These are phyloP conservation scores for Neoaliturus tenellus DNA, from an alignment of 2,888 invertebrate genomes.

Conservation along the genomic window DNA sequence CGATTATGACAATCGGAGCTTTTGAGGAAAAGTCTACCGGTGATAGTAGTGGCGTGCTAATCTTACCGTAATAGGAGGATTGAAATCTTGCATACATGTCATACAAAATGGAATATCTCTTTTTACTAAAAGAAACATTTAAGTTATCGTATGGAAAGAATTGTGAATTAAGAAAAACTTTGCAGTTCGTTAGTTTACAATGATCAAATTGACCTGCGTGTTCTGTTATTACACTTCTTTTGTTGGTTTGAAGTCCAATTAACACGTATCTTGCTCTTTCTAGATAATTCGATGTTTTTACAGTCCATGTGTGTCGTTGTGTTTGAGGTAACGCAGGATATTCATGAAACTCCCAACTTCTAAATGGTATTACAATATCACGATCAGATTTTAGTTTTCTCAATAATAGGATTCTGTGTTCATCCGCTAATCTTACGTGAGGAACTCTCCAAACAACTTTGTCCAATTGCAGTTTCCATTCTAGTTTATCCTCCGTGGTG, in stretches of 20 bases:
- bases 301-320: conserved; percentile 68
- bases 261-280: conserved; percentile 71
- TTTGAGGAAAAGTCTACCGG: conserved; percentile 55
- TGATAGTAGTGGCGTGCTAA: conserved; percentile 55
- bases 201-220: conserved; percentile 59
- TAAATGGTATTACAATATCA: conserved; percentile 65
- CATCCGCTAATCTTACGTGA: conserved; percentile 63
- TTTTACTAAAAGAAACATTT: conserved; percentile 63
- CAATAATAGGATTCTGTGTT: conserved; percentile 66
- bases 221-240: conserved; percentile 67
- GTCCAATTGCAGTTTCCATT: conserved; percentile 56
- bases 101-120: conserved; percentile 53
- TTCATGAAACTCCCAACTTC: conserved; percentile 71
- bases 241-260: conserved; percentile 70
- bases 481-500: conserved; percentile 53
- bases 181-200: conserved; percentile 66
- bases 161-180: conserved; percentile 60
- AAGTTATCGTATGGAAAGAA: background rate
- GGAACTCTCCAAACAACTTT: conserved; percentile 66
- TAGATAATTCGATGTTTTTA: conserved; percentile 68
- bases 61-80: background rate
- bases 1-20: background rate
- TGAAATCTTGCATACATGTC: background rate
- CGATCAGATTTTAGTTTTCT: conserved; percentile 58
- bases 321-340: conserved; percentile 70